phyloP scores from a whole-genome alignment of 2,797 vertebrate genomes.

The Urocyon cinereoargenteus region DNA sequence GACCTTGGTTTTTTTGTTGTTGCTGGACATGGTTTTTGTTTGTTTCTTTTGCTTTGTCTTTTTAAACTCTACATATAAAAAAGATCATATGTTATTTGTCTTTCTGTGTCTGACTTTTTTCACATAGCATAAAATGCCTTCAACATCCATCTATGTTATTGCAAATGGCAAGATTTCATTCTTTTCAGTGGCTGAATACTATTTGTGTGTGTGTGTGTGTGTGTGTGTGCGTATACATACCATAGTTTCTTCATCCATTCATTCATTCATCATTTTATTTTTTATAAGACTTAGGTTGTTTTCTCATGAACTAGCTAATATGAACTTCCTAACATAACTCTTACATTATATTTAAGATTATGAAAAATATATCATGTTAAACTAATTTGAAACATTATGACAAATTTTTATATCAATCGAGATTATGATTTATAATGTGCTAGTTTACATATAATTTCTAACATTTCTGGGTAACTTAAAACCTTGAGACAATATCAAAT shows the following conservation, averaged over 20 bases:
- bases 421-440: too few species aligned
- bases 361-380: too few species aligned
- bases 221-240: neutral
- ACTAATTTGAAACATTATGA: too few species aligned
- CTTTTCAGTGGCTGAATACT: neutral
- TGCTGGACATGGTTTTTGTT: neutral
- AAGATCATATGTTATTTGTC: neutral
- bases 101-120: neutral
- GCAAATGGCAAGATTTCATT: neutral
- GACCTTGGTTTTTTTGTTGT: neutral
- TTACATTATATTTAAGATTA: too few species aligned
- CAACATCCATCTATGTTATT: neutral
- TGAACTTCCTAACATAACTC: too few species aligned
- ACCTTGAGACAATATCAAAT: too few species aligned
- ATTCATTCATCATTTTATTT: neutral
- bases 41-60: neutral
- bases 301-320: neutral
- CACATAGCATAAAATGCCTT: neutral
- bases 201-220: too few species aligned
- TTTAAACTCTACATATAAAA: neutral
- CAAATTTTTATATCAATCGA: too few species aligned
- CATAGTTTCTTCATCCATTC: neutral
- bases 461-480: too few species aligned
- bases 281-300: neutral
- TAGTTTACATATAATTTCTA: too few species aligned